Evolutionary conservation across 2,797 vertebrate species (phyloP).

Genomic region (Gymnothorax javanicus): DNA sequence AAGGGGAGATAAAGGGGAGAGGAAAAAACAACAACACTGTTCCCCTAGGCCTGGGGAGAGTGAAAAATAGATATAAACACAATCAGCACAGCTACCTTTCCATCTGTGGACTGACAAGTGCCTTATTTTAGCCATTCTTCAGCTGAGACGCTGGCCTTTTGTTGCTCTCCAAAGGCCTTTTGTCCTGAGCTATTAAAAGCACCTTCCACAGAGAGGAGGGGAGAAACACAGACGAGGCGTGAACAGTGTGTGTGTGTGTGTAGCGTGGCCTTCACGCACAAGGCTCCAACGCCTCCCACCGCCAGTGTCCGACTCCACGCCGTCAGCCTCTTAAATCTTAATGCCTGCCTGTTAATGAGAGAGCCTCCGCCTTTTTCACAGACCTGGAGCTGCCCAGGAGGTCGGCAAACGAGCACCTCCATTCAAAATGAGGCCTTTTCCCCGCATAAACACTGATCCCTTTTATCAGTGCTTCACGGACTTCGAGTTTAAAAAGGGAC

Average conservation of each 20-base stretch:
- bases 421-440: not conserved
- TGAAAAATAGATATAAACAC: slow-evolving; percentile 58
- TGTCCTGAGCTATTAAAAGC: slow-evolving; percentile 50
- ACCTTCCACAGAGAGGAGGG: slow-evolving; percentile 44
- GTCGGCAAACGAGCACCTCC: not conserved
- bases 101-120: slow-evolving; percentile 76
- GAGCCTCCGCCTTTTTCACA: slow-evolving; percentile 11
- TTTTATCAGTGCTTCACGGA: not conserved
- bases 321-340: not conserved
- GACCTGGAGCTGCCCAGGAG: not conserved
- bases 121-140: slow-evolving; percentile 71
- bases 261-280: not conserved
- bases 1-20: slow-evolving; percentile 28
- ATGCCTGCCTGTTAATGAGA: not conserved
- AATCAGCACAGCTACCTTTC: slow-evolving; percentile 71
- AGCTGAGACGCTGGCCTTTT: slow-evolving; percentile 55
- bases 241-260: not conserved
- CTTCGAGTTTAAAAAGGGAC: not conserved
- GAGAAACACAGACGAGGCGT: slow-evolving; percentile 44
- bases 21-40: slow-evolving; percentile 18
- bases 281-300: not conserved
- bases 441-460: not conserved
- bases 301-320: not conserved
- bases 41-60: slow-evolving; percentile 23
- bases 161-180: slow-evolving; percentile 52